Conservation (phyloP, 2,797 vertebrate species). For the Anguilla marmorata region DNA sequence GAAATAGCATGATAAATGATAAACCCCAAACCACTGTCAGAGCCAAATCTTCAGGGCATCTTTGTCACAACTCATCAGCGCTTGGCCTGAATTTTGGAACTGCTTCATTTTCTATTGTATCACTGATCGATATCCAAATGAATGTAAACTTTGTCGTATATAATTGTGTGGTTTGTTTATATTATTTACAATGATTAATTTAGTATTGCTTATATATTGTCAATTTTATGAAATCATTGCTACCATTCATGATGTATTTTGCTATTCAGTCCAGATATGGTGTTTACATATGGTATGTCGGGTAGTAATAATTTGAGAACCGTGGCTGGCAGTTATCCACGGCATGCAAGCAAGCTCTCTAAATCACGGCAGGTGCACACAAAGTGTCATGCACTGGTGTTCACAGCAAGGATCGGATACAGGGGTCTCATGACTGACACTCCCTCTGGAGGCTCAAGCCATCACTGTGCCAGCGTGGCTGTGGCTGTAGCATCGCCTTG, state of each 20-base stretch:
- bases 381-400: background rate
- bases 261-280: background rate
- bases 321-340: background rate
- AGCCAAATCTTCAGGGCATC: background rate
- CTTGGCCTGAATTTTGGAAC: background rate
- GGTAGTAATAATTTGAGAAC: background rate
- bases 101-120: background rate
- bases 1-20: background rate
- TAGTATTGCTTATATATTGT: background rate
- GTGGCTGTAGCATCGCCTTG: background rate
- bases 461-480: no score
- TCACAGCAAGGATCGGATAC: background rate
- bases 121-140: background rate
- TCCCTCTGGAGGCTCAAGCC: background rate
- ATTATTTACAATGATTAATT: background rate
- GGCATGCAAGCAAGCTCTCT: background rate
- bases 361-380: background rate
- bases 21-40: background rate
- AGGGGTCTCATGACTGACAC: background rate
- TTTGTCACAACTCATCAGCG: background rate
- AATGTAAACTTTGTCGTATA: background rate
- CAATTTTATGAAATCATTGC: background rate
- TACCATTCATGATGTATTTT: background rate
- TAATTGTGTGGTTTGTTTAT: background rate
- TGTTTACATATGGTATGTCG: background rate